Evolutionary conservation across 2,888 invertebrate species (phyloP).

Genomic region (Heliconius ismenius): DNA sequence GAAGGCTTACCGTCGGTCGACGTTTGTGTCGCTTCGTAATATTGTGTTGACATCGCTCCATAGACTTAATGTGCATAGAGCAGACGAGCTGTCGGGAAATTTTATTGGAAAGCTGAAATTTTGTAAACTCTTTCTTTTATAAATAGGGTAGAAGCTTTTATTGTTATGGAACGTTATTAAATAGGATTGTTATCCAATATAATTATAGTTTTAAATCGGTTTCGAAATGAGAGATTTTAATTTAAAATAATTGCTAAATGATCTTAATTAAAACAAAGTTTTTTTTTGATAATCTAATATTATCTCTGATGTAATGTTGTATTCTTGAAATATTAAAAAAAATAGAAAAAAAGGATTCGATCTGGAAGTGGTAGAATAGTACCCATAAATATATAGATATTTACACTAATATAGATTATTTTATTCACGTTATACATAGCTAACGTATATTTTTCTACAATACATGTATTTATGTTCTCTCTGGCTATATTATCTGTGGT

Average conservation of each 20-base stretch:
- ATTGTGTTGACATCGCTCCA: slow-evolving; percentile 60
- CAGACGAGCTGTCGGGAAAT: neutral
- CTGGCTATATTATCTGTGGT: slow-evolving; percentile 14
- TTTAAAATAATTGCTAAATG: neutral
- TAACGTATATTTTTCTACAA: neutral
- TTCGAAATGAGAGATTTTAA: neutral
- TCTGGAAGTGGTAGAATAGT: too few species aligned
- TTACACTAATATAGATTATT: neutral
- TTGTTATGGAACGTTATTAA: neutral
- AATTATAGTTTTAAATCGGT: neutral
- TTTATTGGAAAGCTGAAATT: neutral
- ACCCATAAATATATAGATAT: neutral
- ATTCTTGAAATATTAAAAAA: too few species aligned
- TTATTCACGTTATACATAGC: neutral
- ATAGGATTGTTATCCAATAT: neutral
- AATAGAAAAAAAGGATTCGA: too few species aligned
- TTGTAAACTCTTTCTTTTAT: neutral
- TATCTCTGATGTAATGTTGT: too few species aligned
- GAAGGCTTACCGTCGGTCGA: slow-evolving; percentile 73
- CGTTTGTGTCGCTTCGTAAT: slow-evolving; percentile 71
- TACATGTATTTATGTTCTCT: neutral
- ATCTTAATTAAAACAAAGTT: too few species aligned
- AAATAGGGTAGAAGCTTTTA: neutral
- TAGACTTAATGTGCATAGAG: slow-evolving; percentile 25
- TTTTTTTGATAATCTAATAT: too few species aligned